Evolutionary conservation across 2,888 invertebrate genomes (phyloP).

Genomic region (Drosophila gaucha): DNA sequence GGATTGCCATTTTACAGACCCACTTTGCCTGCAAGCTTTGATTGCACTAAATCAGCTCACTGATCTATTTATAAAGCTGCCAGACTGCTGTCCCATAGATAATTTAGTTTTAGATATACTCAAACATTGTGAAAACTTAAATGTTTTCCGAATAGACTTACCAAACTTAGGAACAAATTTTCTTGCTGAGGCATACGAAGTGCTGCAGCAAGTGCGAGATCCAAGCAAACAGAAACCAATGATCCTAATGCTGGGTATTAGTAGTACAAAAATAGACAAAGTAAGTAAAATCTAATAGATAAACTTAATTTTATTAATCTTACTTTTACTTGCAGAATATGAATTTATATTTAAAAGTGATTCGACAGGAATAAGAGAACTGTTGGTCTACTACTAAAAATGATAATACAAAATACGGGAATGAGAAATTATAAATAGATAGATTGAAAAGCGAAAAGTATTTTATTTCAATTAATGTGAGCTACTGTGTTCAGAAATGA

Average conservation of each 20-base stretch:
- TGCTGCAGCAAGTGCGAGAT: constrained; percentile 14
- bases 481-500: too few species aligned
- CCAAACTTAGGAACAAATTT: constrained; percentile 10
- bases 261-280: not conserved
- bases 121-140: constrained; percentile 12
- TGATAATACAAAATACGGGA: too few species aligned
- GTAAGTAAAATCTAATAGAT: not conserved
- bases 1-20: constrained; percentile 15
- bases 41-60: constrained; percentile 1
- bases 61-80: constrained; percentile 13
- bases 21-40: constrained; percentile 15
- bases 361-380: not conserved
- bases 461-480: too few species aligned
- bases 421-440: not conserved
- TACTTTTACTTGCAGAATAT: constrained; percentile 11
- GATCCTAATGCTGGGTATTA: constrained; percentile 10
- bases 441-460: too few species aligned
- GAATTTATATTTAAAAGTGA: constrained; percentile 9
- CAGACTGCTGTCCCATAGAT: constrained; percentile 11
- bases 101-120: constrained; percentile 14
- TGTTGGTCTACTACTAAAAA: not conserved
- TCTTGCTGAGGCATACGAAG: constrained; percentile 1
- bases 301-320: not conserved
- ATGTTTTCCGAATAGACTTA: constrained; percentile 17
- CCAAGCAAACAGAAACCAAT: constrained; percentile 3